Base-by-base conservation (phyloP, 2,113 vertebrate species). In the Myotis lucifugus region DNA sequence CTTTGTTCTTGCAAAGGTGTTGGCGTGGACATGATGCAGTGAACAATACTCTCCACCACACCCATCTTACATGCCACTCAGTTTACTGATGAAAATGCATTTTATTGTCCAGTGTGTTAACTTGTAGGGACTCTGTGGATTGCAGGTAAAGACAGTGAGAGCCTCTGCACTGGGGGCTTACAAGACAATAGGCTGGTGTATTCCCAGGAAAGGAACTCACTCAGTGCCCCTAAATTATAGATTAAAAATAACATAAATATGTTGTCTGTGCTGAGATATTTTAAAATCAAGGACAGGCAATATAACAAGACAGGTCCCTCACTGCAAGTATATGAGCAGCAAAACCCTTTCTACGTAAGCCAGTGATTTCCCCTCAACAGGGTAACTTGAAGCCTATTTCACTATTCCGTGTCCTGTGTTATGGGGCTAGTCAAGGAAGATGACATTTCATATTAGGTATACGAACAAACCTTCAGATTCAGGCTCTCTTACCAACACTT, bases 91-190 rank as follows among this genome's bases (percentile, higher is more conserved):
- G 42, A 64, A 88, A 87, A 86, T 18, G 21, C 21, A n/a, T 23
- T 50, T 46, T 56, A 3, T 66, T 23, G 29, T 77, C n/a, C 4
- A 91, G 18, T 42, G n/a, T 27, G 42, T 86, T 86, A 56, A 64
- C 11, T 89, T 88, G 15, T 59, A 67, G 90, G 23, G 52, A 6
- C 9, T 69, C 67, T 59, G 10, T n/a, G 91, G 34, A 69, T 3
- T 74, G 61, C 17, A 91, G 25, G 67, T 84, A 74, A 93, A 93
- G 79, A 48, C 18, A 94, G 0, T 21, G 72, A 21, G 94, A 89
- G 8, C 15, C 4, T 87, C 21, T 86, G 21, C 12, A 42, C 34
- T 61, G 32, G 12, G 50, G 50, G 14, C 21, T 72, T 50, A 76
- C 42, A 76, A 42, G 2, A 4, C 64, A 74, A n/a, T 6, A 94